A percentile compares a stretch with the other conserved stretches of the same genome.
These are phyloP conservation scores for Allolobophora icterica DNA, from an alignment of 2,888 invertebrate genomes.

Conservation along the genomic window DNA sequence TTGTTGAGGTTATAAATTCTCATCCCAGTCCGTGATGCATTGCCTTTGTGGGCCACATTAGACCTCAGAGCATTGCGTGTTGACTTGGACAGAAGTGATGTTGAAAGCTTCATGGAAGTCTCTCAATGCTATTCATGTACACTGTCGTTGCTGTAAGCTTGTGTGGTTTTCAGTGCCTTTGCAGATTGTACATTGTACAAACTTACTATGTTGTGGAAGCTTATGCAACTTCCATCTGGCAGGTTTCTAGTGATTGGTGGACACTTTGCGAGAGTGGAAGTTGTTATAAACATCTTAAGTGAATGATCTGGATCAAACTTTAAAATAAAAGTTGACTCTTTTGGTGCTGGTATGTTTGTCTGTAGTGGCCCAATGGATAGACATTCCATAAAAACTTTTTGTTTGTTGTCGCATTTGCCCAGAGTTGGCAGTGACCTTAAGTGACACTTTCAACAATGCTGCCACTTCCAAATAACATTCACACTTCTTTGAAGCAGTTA, in stretches of 20 bases:
- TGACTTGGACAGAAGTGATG: not conserved
- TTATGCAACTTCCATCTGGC: not conserved
- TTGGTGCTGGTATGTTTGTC: not conserved
- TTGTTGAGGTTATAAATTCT: not conserved
- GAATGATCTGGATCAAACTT: not conserved
- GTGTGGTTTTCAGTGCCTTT: not conserved
- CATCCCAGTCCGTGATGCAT: not conserved
- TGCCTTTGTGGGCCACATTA: not conserved
- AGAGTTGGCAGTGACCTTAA: not conserved
- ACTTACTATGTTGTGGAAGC: not conserved
- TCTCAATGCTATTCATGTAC: not conserved
- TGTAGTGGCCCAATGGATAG: not conserved
- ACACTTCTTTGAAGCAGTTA: not conserved
- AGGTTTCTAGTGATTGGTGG: not conserved
- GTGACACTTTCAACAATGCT: not conserved
- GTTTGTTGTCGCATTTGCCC: not conserved
- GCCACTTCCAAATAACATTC: not conserved
- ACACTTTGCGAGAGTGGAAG: not conserved
- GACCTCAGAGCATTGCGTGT: not conserved
- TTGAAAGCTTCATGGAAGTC: not conserved
- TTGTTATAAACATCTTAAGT: constrained; percentile 3
- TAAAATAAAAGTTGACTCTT: not conserved
- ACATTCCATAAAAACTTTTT: not conserved
- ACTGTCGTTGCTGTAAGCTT: not conserved
- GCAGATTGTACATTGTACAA: not conserved